Evolutionary conservation across 1,140 invertebrate genomes (phyloP), one percentile per base, ranked within the genome.

Genomic region (Aphaenogaster ashmeadi): DNA sequence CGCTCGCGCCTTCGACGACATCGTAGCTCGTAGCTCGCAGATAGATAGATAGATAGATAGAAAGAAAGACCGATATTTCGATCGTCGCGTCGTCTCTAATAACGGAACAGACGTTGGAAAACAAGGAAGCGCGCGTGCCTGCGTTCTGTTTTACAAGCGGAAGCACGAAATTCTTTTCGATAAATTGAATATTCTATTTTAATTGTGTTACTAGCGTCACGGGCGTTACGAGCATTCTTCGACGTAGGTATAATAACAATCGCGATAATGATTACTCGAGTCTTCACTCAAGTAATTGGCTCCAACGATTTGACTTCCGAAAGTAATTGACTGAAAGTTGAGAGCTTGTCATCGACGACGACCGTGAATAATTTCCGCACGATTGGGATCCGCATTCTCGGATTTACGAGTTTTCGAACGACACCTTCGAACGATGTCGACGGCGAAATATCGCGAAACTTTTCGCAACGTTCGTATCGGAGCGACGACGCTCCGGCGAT

Each of bases 401-500:
- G 21, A 21, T 56, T 2, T 3, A 21, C 54, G 21, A 4, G n/a
- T 56, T 56, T 56, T 56, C 3, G 11, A 58, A 21, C 36, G 27
- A 36, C 4, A 21, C n/a, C 8, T n/a, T 3, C 9, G 6, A 15
- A 50, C 27, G 7, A 2, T n/a, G 6, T 27, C 27, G 27, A 9
- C 36, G 21, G 6, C 9, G 52, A 7, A 75, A 9, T 9, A n/a
- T 47, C n/a, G 7, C 74, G 74, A 11, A 18, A 33, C 33, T 75
- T 74, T 38, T 21, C 7, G 33, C n/a, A 9, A 9, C n/a, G 67
- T 62, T 77, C 2, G 33, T 52, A 54, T 21, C 85, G 33, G 41
- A 81, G 41, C 75, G 80, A 88, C 80, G 84, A 87, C 80, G 84
- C 84, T 84, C 58, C 52, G 21, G 9, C 71, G 44, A 54, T 60